These are phyloP conservation scores for Gasteruption jaculator DNA, from an alignment of 2,888 invertebrate genomes.

Conservation along the genomic window DNA sequence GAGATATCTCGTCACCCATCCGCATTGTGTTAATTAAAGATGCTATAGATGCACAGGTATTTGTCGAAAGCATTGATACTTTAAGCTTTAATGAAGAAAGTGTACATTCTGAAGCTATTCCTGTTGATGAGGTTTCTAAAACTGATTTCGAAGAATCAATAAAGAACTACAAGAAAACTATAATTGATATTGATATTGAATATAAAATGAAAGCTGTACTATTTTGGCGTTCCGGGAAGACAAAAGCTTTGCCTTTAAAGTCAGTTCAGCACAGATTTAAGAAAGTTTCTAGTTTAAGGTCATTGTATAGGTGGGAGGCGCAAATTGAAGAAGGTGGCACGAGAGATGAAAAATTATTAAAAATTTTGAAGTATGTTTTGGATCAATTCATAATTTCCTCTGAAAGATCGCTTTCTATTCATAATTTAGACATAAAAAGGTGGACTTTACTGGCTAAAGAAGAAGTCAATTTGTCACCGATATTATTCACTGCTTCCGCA, in stretches of 20 bases:
- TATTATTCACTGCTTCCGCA: conserved; percentile 6
- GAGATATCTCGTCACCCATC: no score
- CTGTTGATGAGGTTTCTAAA: conserved; percentile 9
- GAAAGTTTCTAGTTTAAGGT: conserved; percentile 5
- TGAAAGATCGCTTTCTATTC: conserved; percentile 3
- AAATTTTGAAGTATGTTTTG: conserved; percentile 6
- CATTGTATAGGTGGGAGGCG: conserved; percentile 8
- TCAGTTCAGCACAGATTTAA: conserved; percentile 14
- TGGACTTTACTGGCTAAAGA: conserved; percentile 11
- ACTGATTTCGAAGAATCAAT: conserved; percentile 10
- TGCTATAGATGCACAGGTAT: conserved; percentile 8
- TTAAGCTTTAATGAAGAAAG: conserved; percentile 13
- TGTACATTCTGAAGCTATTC: conserved; percentile 9
- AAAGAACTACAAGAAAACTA: conserved; percentile 7
- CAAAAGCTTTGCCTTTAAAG: conserved; percentile 10
- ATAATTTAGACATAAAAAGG: conserved; percentile 12
- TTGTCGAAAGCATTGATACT: conserved; percentile 9
- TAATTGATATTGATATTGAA: conserved; percentile 8
- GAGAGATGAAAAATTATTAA: neutral
- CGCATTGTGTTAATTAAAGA: no score
- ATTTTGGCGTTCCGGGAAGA: conserved; percentile 12
- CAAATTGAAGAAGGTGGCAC: conserved; percentile 2
- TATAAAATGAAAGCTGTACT: conserved; percentile 12
- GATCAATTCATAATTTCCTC: neutral
- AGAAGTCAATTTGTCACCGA: conserved; percentile 5